Conservation (phyloP, 2,888 invertebrate genomes). For the Lasioglossum leucozonium region DNA sequence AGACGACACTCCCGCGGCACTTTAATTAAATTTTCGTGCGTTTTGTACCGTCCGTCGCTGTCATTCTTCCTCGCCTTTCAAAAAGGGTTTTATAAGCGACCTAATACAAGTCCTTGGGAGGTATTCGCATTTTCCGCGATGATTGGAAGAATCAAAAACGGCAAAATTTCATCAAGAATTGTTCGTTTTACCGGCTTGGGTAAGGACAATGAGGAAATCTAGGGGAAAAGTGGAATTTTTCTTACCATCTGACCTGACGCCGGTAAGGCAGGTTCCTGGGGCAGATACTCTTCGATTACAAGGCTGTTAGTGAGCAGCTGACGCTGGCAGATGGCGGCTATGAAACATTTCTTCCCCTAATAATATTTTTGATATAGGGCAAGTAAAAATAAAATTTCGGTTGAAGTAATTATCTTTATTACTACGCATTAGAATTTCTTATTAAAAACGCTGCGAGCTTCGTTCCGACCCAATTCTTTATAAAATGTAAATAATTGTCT, state of each 20-base stretch:
- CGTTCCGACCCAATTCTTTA: background rate
- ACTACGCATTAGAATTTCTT: too few species aligned
- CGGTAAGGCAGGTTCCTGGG: slow-evolving; percentile 69
- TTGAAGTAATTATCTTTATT: background rate
- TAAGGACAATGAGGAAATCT: background rate
- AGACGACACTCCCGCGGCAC: slow-evolving; percentile 60
- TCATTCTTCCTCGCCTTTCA: slow-evolving; percentile 51
- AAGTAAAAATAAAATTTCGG: background rate
- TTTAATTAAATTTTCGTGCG: slow-evolving; percentile 81
- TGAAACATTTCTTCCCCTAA: slow-evolving; percentile 18
- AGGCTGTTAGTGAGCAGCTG: background rate
- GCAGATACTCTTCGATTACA: slow-evolving; percentile 41
- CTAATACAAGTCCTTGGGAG: background rate
- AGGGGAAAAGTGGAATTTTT: background rate
- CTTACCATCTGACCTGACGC: slow-evolving; percentile 51
- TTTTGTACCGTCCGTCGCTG: slow-evolving; percentile 76
- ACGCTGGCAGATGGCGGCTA: slow-evolving; percentile 51
- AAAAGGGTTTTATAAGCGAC: slow-evolving; percentile 26
- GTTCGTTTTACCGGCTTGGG: background rate
- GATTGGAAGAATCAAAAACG: background rate
- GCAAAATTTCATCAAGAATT: background rate
- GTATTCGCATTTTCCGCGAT: too few species aligned
- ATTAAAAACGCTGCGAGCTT: too few species aligned
- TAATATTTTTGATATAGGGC: background rate
- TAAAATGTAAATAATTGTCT: background rate